Conservation (phyloP, 2,888 invertebrate genomes). For the Labia minor region DNA sequence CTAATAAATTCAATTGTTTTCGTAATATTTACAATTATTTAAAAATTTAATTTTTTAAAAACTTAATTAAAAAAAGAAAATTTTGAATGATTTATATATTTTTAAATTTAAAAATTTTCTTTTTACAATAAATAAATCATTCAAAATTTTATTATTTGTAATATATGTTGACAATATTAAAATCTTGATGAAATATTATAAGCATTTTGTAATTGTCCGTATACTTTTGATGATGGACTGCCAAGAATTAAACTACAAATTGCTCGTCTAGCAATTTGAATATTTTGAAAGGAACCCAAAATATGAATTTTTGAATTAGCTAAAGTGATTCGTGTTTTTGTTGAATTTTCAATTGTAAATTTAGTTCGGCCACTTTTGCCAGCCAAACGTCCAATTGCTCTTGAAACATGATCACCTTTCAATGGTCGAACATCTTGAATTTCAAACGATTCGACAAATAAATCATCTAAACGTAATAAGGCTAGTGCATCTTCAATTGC, state of each 20-base stretch:
- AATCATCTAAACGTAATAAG: conserved; percentile 83
- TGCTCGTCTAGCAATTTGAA: conserved; percentile 84
- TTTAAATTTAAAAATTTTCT: too few species aligned
- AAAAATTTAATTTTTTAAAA: too few species aligned
- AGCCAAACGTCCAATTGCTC: conserved; percentile 94
- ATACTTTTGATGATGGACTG: conserved; percentile 94
- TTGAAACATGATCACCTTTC: conserved; percentile 86
- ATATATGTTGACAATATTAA: too few species aligned
- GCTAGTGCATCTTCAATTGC: conserved; percentile 96
- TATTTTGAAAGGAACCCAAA: conserved; percentile 93
- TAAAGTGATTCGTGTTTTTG: conserved; percentile 93
- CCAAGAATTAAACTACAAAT: conserved; percentile 95
- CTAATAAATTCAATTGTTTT: too few species aligned
- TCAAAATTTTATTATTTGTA: too few species aligned
- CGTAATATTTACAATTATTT: too few species aligned
- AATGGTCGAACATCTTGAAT: conserved; percentile 91
- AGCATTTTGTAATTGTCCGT: conserved; percentile 82
- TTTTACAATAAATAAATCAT: too few species aligned
- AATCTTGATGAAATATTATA: conserved; percentile 73
- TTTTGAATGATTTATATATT: too few species aligned
- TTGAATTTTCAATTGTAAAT: conserved; percentile 97
- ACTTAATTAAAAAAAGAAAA: too few species aligned
- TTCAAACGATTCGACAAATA: conserved; percentile 95
- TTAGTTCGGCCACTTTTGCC: conserved; percentile 96
- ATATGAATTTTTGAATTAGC: conserved; percentile 96